Percentiles rank a stretch among this genome's conserved stretches.
phyloP scores from a whole-genome alignment of 1,140 invertebrate genomes.

The Rhagoletis zephyria region DNA sequence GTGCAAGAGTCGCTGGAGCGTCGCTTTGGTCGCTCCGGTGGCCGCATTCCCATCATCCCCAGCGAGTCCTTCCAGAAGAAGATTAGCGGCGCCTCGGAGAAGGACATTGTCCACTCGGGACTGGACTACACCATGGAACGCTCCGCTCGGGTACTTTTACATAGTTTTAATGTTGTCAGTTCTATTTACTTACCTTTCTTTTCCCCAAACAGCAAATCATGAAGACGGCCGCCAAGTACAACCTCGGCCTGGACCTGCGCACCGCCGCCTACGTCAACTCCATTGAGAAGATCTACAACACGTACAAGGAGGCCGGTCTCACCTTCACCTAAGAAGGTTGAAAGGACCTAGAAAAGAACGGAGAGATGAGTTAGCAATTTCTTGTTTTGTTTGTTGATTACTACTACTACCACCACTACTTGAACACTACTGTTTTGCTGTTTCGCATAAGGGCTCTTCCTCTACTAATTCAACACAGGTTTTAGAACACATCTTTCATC shows the following conservation, averaged over 20 bases:
- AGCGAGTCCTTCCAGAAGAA: constrained; percentile 95
- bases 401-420: too few species aligned
- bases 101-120: constrained; percentile 99
- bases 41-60: constrained; percentile 95
- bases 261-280: constrained; percentile 98
- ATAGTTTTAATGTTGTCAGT: too few species aligned
- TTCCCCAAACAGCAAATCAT: too few species aligned
- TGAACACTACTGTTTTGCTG: too few species aligned
- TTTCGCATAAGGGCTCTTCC: too few species aligned
- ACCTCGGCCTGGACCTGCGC: constrained; percentile 96
- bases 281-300: constrained; percentile 98
- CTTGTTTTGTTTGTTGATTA: too few species aligned
- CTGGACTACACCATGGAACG: constrained; percentile 99
- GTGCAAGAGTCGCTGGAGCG: constrained; percentile 97
- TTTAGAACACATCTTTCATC: too few species aligned
- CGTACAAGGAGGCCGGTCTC: constrained; percentile 96
- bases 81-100: constrained; percentile 98
- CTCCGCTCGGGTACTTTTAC: constrained; percentile 87
- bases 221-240: constrained; percentile 96
- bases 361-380: too few species aligned
- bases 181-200: too few species aligned
- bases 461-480: too few species aligned
- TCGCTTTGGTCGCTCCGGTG: constrained; percentile 93
- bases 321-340: too few species aligned
- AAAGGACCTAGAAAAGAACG: too few species aligned